Conservation (phyloP, 2,888 invertebrate genomes). For the Drosophila hamatofila region DNA sequence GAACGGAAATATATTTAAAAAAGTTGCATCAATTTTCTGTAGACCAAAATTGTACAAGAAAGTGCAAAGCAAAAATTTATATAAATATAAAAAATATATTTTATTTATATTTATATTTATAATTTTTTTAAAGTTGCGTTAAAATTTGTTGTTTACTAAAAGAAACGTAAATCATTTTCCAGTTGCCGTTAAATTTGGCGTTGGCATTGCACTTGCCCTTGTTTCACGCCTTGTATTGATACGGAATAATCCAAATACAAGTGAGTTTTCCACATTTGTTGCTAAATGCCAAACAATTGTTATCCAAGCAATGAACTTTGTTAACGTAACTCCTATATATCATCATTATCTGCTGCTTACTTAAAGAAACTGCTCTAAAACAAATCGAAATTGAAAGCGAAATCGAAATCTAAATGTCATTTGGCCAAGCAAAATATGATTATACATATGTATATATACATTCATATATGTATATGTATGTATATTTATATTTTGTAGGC, state of each 20-base stretch:
- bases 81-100: background rate
- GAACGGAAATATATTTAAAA: background rate
- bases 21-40: background rate
- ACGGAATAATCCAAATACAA: slow-evolving; percentile 88
- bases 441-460: background rate
- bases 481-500: background rate
- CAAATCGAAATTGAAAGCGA: background rate
- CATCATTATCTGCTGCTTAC: slow-evolving; percentile 35
- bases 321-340: slow-evolving; percentile 40
- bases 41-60: slow-evolving; percentile 76
- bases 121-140: slow-evolving; percentile 44
- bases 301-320: slow-evolving; percentile 39
- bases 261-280: slow-evolving; percentile 81
- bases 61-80: slow-evolving; percentile 79
- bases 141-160: slow-evolving; percentile 49
- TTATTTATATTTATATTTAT: slow-evolving; percentile 7
- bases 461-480: background rate
- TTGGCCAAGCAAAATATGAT: background rate
- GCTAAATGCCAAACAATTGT: slow-evolving; percentile 48
- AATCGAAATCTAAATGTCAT: slow-evolving; percentile 22
- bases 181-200: slow-evolving; percentile 94
- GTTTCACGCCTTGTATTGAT: slow-evolving; percentile 94
- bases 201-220: slow-evolving; percentile 93
- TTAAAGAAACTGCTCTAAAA: slow-evolving; percentile 23
- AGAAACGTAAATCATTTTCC: slow-evolving; percentile 87